phyloP scores from a whole-genome alignment of 2,888 invertebrate genomes.

The Andrena trimmerana region DNA sequence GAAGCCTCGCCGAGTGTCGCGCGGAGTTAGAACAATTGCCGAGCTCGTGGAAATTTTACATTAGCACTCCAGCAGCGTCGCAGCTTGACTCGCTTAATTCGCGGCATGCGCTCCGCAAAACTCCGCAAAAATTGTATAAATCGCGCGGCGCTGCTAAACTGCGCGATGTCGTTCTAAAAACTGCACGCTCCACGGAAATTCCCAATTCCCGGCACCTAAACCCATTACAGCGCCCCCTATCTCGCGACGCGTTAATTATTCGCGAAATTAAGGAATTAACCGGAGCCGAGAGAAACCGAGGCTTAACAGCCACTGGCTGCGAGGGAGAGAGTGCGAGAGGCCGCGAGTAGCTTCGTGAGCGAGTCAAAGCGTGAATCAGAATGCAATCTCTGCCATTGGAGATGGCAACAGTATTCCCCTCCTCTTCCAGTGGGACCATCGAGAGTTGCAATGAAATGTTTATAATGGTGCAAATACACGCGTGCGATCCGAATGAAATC shows the following conservation, averaged over 20 bases:
- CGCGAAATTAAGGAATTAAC: conserved; percentile 20
- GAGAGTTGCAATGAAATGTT: conserved; percentile 59
- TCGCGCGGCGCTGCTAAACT: no score
- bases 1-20: conserved; percentile 2
- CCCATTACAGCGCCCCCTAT: background rate
- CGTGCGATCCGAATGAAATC: conserved; percentile 76
- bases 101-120: background rate
- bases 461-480: conserved; percentile 63
- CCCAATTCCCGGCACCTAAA: no score
- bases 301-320: conserved; percentile 8
- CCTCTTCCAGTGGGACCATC: conserved; percentile 33
- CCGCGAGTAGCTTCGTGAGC: conserved; percentile 15
- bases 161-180: no score
- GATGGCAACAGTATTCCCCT: conserved; percentile 18
- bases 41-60: background rate
- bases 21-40: conserved; percentile 4
- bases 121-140: background rate
- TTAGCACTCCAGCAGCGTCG: background rate
- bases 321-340: background rate
- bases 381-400: conserved; percentile 52
- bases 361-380: conserved; percentile 35
- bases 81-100: background rate
- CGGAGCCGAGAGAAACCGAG: background rate
- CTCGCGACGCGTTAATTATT: conserved; percentile 3
- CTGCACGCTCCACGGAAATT: no score